Evolutionary conservation across 2,888 invertebrate genomes (phyloP).

Genomic region (Andrena minutula): DNA sequence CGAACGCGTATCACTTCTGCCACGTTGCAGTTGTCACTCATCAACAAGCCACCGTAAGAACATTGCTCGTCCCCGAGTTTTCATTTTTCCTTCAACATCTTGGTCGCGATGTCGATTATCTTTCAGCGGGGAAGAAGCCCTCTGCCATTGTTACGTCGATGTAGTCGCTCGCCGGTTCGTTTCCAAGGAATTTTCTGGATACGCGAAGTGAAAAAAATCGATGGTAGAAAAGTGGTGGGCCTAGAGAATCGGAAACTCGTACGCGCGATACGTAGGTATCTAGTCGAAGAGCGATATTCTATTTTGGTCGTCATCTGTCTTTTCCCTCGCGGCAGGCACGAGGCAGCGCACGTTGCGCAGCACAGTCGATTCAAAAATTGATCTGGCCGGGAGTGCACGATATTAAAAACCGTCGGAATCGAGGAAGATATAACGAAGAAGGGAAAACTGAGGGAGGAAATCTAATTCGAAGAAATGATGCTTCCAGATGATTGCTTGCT

Average conservation of each 20-base stretch:
- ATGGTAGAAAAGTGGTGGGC: slow-evolving; percentile 40
- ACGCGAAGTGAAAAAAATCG: not conserved
- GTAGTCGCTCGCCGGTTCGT: not conserved
- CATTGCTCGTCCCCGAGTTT: not conserved
- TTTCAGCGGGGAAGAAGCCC: not conserved
- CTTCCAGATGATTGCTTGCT: not conserved
- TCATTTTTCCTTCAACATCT: not conserved
- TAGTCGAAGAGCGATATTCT: slow-evolving; percentile 78
- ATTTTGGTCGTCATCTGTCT: slow-evolving; percentile 78
- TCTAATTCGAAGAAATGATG: not conserved
- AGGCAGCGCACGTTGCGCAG: slow-evolving; percentile 65
- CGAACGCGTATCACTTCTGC: too few species aligned
- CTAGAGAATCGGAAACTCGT: slow-evolving; percentile 65
- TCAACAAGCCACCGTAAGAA: not conserved
- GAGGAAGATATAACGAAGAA: not conserved
- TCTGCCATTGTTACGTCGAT: not conserved
- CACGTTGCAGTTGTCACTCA: not conserved
- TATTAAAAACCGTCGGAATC: slow-evolving; percentile 32
- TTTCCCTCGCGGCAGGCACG: slow-evolving; percentile 70
- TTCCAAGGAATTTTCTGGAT: not conserved
- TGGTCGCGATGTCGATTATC: not conserved
- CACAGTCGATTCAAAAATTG: slow-evolving; percentile 59
- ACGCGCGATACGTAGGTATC: slow-evolving; percentile 68
- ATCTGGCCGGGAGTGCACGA: slow-evolving; percentile 46
- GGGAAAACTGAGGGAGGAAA: too few species aligned